A percentile compares a stretch with the other conserved stretches of the same genome.
Evolutionary conservation across 2,888 invertebrate genomes (phyloP).

Genomic region (Prionchulus punctatus): DNA sequence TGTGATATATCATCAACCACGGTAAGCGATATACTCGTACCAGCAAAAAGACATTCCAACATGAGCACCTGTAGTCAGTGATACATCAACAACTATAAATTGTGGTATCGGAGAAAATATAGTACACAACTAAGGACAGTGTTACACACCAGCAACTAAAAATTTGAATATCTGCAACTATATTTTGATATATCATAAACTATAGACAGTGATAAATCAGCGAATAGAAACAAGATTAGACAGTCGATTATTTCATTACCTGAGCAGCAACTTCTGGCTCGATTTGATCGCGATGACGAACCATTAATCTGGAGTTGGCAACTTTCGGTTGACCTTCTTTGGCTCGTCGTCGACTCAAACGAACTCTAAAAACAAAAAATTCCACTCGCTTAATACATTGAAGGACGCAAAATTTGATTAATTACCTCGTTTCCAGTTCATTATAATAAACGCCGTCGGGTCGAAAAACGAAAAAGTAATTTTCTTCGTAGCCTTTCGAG

Average conservation of each 20-base stretch:
- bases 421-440: conserved; percentile 40
- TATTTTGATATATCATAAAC: background rate
- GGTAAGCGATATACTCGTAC: too few species aligned
- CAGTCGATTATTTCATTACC: conserved; percentile 5
- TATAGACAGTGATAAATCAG: too few species aligned
- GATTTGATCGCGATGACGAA: conserved; percentile 10
- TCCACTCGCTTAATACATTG: background rate
- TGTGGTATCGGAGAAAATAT: too few species aligned
- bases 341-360: conserved; percentile 30
- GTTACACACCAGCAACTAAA: too few species aligned
- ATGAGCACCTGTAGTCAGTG: too few species aligned
- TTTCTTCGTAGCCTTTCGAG: conserved; percentile 38
- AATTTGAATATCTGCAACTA: too few species aligned
- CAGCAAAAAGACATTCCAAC: background rate
- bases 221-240: background rate
- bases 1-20: background rate
- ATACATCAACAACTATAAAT: too few species aligned
- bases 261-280: conserved; percentile 8
- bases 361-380: conserved; percentile 24
- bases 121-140: too few species aligned
- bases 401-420: background rate
- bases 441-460: conserved; percentile 37
- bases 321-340: conserved; percentile 33
- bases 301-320: conserved; percentile 28
- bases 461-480: conserved; percentile 37